Base-by-base conservation (phyloP, 2,113 vertebrate species). In the Lepisosteus oculatus region DNA sequence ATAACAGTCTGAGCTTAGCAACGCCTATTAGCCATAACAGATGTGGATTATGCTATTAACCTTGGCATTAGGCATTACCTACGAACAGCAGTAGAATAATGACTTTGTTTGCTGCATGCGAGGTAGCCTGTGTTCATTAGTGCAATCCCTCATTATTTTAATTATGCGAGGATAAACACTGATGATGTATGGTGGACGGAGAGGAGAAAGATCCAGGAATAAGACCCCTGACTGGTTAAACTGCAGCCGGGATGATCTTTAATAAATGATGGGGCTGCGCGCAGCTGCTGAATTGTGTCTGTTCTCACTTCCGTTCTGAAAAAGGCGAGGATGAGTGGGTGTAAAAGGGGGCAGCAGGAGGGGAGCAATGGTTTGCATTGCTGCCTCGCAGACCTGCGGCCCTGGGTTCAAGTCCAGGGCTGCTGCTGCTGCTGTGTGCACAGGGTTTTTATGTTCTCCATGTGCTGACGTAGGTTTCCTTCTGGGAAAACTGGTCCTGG, bases 41-140 rank as follows among this genome's bases (percentile, higher is more conserved):
- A 91, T 91, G 86, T 81, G 81, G 80, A 90, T 90, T 89, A 86
- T 85, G 81, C 83, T 88, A 80, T 90, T 93, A 88, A 87, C 85
- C 85, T 83, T 72, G 81, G 80, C 80, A 88, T 89, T 79, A 89
- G 84, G 73, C 79, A 77, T 78, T 79, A 81, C 84, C 84, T 86
- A 80, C 80, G 78, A 84, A 86, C 88, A 84, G 81, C 83, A 75
- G 73, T 74, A 80, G 77, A 85, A 79, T 88, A 89, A 90, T 86
- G 84, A 72, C 82, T 87, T 87, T 76, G 79, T 84, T 85, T 89
- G 78, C 77, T 77, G 85, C 83, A 89, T 86, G 77, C 71, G 76
- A 64, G 4, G 62, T 4, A 43, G 62, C 15, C 62, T 3, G 13
- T 64, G 11, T 71, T 41, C 74, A 43, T 68, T 74, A 63, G 54